These are phyloP conservation scores for Heliconius sara DNA, from an alignment of 2,888 invertebrate genomes.

Conservation along the genomic window DNA sequence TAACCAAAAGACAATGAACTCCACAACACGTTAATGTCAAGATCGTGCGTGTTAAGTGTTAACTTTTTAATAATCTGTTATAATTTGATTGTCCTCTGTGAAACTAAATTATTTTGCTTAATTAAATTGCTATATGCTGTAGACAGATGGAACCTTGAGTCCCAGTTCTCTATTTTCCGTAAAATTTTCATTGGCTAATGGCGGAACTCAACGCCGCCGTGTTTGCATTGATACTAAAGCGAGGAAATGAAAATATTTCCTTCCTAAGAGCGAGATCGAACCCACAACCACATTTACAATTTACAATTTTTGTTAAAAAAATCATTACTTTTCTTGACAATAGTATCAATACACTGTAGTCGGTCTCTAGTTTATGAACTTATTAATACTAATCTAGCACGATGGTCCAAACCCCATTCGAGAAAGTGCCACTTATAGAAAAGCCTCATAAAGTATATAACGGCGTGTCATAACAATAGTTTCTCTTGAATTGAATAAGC, in stretches of 20 bases:
- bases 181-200: too few species aligned
- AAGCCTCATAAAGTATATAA: neutral
- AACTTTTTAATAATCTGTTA: neutral
- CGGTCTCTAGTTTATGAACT: too few species aligned
- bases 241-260: too few species aligned
- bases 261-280: too few species aligned
- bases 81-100: conserved; percentile 1
- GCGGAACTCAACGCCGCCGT: too few species aligned
- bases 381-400: too few species aligned
- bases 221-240: too few species aligned
- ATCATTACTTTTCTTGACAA: neutral
- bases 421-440: neutral
- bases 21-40: conserved; percentile 32
- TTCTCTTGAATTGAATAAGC: neutral
- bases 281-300: neutral
- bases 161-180: too few species aligned
- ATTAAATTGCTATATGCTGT: too few species aligned
- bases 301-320: too few species aligned
- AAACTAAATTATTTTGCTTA: neutral
- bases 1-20: conserved; percentile 35
- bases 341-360: neutral
- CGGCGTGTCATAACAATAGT: neutral
- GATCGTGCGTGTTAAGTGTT: conserved; percentile 34
- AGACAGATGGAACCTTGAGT: too few species aligned
- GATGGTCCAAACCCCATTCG: too few species aligned